phyloP scores from a whole-genome alignment of 2,888 invertebrate genomes.

The Mythimna loreyi region DNA sequence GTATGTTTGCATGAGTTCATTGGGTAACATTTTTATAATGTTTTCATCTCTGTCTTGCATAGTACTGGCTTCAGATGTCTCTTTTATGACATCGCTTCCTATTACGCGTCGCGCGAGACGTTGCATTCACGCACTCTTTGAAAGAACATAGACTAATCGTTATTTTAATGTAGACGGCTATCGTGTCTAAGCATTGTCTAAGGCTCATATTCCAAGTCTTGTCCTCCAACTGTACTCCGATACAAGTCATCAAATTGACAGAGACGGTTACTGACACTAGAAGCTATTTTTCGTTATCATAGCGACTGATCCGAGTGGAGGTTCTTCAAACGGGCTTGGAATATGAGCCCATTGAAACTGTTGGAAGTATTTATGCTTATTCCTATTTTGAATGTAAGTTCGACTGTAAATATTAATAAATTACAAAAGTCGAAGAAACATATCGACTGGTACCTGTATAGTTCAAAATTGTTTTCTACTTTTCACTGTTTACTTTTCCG shows the following conservation, averaged over 20 bases:
- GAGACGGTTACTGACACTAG: too few species aligned
- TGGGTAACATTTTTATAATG: slow-evolving; percentile 27
- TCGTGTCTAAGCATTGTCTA: not conserved
- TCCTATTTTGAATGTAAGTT: not conserved
- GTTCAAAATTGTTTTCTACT: not conserved
- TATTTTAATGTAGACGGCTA: slow-evolving; percentile 23
- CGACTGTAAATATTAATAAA: not conserved
- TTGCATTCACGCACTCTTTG: slow-evolving; percentile 28
- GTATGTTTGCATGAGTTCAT: slow-evolving; percentile 28
- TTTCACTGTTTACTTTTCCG: too few species aligned
- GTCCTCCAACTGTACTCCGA: too few species aligned
- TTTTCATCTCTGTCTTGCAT: slow-evolving; percentile 55
- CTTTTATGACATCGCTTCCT: slow-evolving; percentile 68
- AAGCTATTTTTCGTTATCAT: too few species aligned
- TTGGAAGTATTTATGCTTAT: too few species aligned
- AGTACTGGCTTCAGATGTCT: slow-evolving; percentile 47
- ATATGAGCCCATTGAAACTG: too few species aligned
- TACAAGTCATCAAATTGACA: too few species aligned
- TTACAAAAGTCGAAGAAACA: not conserved
- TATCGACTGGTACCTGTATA: not conserved
- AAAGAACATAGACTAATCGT: slow-evolving; percentile 33
- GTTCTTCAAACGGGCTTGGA: too few species aligned
- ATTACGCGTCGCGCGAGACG: slow-evolving; percentile 59
- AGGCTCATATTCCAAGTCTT: not conserved
- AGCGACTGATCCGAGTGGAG: too few species aligned